Percentiles rank a stretch among this genome's conserved stretches.
phyloP scores from a whole-genome alignment of 1,140 invertebrate genomes.

The Helicoverpa zea region DNA sequence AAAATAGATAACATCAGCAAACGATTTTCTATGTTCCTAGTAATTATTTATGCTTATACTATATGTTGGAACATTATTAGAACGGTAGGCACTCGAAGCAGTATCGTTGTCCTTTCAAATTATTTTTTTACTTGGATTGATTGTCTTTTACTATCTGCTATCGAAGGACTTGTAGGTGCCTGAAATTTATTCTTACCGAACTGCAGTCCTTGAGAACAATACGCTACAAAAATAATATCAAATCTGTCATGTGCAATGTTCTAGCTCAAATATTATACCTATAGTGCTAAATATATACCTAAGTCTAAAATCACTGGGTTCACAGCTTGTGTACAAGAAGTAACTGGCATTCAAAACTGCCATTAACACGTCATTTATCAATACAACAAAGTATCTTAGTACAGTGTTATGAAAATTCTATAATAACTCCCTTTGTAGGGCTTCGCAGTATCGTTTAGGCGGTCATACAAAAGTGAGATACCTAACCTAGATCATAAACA shows the following conservation, averaged over 20 bases:
- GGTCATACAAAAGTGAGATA: slow-evolving; percentile 42
- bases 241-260: background rate
- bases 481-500: slow-evolving; percentile 30
- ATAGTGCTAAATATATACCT: background rate
- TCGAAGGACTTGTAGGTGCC: no score
- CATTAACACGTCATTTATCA: slow-evolving; percentile 27
- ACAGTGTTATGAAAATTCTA: slow-evolving; percentile 37
- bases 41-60: no score
- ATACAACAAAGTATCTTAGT: slow-evolving; percentile 27
- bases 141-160: no score
- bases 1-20: no score
- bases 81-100: no score
- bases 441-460: slow-evolving; percentile 30
- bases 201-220: no score
- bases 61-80: background rate
- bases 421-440: slow-evolving; percentile 17
- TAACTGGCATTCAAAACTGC: slow-evolving; percentile 22
- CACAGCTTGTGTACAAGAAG: background rate
- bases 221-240: slow-evolving; percentile 6
- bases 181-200: no score
- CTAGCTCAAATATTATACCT: background rate
- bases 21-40: no score
- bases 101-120: no score
- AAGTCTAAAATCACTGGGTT: background rate
- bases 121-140: no score